Base-by-base conservation (phyloP, 1,140 invertebrate genomes). In the Zaprionus kolodkinae region DNA sequence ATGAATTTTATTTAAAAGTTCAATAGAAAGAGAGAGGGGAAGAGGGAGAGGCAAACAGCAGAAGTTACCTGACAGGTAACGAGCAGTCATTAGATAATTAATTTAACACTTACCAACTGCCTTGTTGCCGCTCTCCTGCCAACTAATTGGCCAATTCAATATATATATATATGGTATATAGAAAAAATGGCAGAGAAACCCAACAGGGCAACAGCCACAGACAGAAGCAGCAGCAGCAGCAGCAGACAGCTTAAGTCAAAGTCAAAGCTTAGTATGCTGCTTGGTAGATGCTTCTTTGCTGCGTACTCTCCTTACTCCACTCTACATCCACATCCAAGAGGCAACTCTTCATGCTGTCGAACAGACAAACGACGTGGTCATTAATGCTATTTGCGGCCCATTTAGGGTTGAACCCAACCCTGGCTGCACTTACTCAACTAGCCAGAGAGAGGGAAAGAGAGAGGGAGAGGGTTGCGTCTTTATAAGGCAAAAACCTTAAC, bases 11-110 rank as follows among this genome's bases (percentile, higher is more conserved):
- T 84, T 75, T 88, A 61, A 84, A 81, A 88, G 84, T 87, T 87
- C 85, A 88, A 87, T 88, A 70, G 76, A 67, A 65, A 83, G 65
- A 76, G 66, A 21, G 2, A 21, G 21, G 61, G 40, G n/a, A n/a
- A n/a, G n/a, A n/a, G n/a, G n/a, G n/a, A n/a, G n/a, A 55, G 43
- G 48, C 30, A 50, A 38, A 52, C 35, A 40, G 56, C 72, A 40
- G 64, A 72, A 72, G 55, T 72, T 35, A 45, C 33, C 56, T 9
- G 40, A 4, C 33, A 72, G 54, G 48, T 48, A 48, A 21, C 64
- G 25, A 66, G 65, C 77, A 78, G 80, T 85, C 83, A 87, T 87
- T 87, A 87, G 84, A 78, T 87, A 87, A 87, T 87, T 87, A 87
- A 88, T 88, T 87, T 87, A 84, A 84, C 84, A 87, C 83, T 88